Conservation (phyloP, 2,888 invertebrate genomes). For the Cancer borealis region DNA sequence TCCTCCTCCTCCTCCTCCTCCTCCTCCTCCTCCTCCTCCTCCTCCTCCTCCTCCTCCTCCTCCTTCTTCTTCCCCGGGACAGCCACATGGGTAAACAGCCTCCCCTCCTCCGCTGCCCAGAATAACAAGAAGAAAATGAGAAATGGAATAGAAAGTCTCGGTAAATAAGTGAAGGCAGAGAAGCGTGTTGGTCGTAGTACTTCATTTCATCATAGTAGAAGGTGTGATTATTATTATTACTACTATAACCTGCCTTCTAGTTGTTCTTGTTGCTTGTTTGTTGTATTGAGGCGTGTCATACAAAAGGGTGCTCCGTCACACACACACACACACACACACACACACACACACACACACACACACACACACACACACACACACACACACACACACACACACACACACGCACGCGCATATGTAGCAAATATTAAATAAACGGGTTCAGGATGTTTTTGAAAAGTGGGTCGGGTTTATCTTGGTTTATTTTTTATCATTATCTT, state of each 20-base stretch:
- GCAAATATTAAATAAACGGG: not conserved
- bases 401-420: not conserved
- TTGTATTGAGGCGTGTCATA: not conserved
- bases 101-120: constrained; percentile 36
- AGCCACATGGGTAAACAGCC: constrained; percentile 43
- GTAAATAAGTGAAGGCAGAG: not conserved
- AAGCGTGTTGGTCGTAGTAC: not conserved
- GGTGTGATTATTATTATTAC: not conserved
- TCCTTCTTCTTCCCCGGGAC: not conserved
- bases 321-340: not conserved
- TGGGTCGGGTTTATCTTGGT: not conserved
- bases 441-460: constrained; percentile 7
- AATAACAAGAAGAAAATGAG: constrained; percentile 40
- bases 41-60: constrained; percentile 7
- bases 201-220: not conserved
- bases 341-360: too few species aligned
- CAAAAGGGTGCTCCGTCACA: not conserved
- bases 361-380: constrained; percentile 1
- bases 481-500: constrained; percentile 27
- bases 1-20: constrained; percentile 28
- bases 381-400: constrained; percentile 25
- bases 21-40: not conserved
- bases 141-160: constrained; percentile 14
- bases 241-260: not conserved
- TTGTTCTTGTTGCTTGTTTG: not conserved